Conservation (phyloP, 2,888 invertebrate species). For the Dryococelus australis region DNA sequence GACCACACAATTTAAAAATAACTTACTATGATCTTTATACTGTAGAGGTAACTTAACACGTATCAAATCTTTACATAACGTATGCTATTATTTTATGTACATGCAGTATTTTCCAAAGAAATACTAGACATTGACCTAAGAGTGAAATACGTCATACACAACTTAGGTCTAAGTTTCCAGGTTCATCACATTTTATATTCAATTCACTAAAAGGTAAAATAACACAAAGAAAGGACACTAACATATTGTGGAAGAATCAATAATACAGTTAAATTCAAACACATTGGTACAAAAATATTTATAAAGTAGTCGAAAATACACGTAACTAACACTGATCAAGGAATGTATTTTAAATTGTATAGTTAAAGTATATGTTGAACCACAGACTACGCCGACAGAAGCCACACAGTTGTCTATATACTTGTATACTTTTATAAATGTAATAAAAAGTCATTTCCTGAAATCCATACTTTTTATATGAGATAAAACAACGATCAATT, state of each 20-base stretch:
- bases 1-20: background rate
- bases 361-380: background rate
- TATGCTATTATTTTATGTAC: background rate
- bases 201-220: background rate
- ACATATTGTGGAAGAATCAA: background rate
- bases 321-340: background rate
- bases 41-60: background rate
- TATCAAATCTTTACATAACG: background rate
- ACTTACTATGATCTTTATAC: background rate
- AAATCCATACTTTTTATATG: background rate
- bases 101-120: background rate
- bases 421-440: background rate
- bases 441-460: background rate
- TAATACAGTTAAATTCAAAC: background rate
- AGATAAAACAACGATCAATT: background rate
- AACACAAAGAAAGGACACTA: background rate
- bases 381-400: background rate
- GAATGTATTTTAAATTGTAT: background rate
- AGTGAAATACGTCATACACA: background rate
- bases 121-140: background rate
- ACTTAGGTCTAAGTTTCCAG: background rate
- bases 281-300: constrained; percentile 16
- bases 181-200: background rate
- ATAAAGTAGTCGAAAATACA: background rate
- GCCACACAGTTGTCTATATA: background rate